Percentiles rank a stretch among this genome's conserved stretches.
phyloP scores from a whole-genome alignment of 2,888 invertebrate species.

The Apantesis nais region DNA sequence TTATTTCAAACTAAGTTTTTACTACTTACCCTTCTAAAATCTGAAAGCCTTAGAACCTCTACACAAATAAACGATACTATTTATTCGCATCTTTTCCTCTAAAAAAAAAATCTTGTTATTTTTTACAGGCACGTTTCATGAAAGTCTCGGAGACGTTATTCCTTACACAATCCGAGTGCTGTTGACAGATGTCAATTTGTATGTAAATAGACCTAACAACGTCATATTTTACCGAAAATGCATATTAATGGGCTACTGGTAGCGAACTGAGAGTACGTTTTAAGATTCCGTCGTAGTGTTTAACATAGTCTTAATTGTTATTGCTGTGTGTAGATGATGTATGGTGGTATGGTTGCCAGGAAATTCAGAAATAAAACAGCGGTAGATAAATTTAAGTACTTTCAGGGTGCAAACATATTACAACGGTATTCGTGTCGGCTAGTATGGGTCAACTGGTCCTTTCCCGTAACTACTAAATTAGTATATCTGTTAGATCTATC shows the following conservation, averaged over 20 bases:
- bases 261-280: slow-evolving; percentile 3
- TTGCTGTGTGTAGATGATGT: too few species aligned
- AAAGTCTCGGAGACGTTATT: slow-evolving; percentile 10
- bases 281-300: slow-evolving; percentile 5
- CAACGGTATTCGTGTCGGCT: too few species aligned
- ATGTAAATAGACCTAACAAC: slow-evolving; percentile 16
- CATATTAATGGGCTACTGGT: slow-evolving; percentile 23
- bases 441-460: too few species aligned
- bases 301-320: slow-evolving; percentile 19
- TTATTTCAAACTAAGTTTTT: neutral
- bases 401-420: too few species aligned
- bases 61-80: neutral
- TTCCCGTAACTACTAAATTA: too few species aligned
- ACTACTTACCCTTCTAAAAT: neutral
- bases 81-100: neutral
- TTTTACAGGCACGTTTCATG: neutral
- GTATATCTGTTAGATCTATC: too few species aligned
- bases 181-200: slow-evolving; percentile 29
- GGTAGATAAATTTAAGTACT: too few species aligned
- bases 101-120: neutral
- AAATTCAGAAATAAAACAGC: too few species aligned
- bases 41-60: neutral
- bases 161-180: slow-evolving; percentile 6
- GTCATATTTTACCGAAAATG: slow-evolving; percentile 21
- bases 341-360: too few species aligned